phyloP scores from a whole-genome alignment of 2,888 invertebrate species.

The Parnassius smintheus region DNA sequence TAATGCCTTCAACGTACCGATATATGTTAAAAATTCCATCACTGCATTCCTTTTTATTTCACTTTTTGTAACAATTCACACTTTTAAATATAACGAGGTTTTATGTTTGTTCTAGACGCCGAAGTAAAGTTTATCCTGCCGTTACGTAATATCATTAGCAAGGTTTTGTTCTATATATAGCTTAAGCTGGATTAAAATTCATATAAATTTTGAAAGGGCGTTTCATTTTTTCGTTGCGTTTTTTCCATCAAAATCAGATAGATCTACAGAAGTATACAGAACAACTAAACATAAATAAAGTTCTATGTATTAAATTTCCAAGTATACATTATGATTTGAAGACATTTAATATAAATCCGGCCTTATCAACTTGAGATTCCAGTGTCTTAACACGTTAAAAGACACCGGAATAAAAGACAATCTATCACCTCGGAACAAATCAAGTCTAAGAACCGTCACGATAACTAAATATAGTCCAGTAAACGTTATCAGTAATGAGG shows the following conservation, averaged over 20 bases:
- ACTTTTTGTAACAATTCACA: constrained; percentile 43
- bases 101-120: constrained; percentile 50
- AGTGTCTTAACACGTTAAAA: constrained; percentile 37
- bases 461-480: constrained; percentile 55
- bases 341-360: constrained; percentile 12
- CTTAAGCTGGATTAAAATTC: no score
- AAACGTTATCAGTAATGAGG: constrained; percentile 42
- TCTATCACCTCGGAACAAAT: constrained; percentile 56
- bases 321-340: constrained; percentile 7
- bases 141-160: no score
- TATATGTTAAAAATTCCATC: constrained; percentile 76
- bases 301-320: constrained; percentile 9
- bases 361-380: constrained; percentile 31
- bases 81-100: constrained; percentile 50
- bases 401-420: constrained; percentile 44
- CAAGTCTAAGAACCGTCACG: constrained; percentile 45
- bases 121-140: not conserved
- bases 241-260: no score
- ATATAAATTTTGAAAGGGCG: no score
- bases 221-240: no score
- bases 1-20: constrained; percentile 70
- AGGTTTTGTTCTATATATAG: no score
- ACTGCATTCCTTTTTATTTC: constrained; percentile 76
- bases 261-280: not conserved
- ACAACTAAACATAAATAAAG: constrained; percentile 1